Evolutionary conservation across 1,140 invertebrate species (phyloP).

Genomic region (Ganaspis sp.): DNA sequence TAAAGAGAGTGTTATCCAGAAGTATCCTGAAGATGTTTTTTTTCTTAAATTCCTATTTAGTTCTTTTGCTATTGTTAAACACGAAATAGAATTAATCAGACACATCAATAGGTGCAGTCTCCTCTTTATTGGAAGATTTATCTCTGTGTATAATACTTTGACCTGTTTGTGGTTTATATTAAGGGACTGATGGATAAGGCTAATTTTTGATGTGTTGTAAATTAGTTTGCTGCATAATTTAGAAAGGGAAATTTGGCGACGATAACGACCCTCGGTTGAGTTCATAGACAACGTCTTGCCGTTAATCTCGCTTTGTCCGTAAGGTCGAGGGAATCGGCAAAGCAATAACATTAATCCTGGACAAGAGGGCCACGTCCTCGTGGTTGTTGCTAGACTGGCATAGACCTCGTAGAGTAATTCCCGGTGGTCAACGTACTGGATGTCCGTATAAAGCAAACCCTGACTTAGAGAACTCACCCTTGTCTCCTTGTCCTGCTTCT

Average conservation of each 20-base stretch:
- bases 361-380: conserved; percentile 53
- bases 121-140: too few relatives aligned
- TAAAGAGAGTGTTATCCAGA: too few relatives aligned
- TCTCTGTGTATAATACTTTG: too few relatives aligned
- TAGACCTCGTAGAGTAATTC: conserved; percentile 66
- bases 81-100: too few relatives aligned
- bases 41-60: too few relatives aligned
- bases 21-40: too few relatives aligned
- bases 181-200: too few relatives aligned
- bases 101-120: too few relatives aligned
- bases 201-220: neutral
- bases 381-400: conserved; percentile 55
- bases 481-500: conserved; percentile 49
- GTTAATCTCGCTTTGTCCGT: conserved; percentile 63
- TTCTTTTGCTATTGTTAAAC: too few relatives aligned
- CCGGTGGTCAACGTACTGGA: conserved; percentile 67
- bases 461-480: conserved; percentile 56
- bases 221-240: conserved; percentile 18
- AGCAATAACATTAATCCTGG: conserved; percentile 74
- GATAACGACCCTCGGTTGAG: conserved; percentile 16
- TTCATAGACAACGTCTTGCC: conserved; percentile 26
- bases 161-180: too few relatives aligned
- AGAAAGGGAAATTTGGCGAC: neutral
- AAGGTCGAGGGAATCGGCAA: conserved; percentile 62
- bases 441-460: conserved; percentile 65